Percentiles rank a stretch among this genome's conserved stretches.
Evolutionary conservation across 2,113 vertebrate genomes (phyloP).

Genomic region (Edolisoma coerulescens): DNA sequence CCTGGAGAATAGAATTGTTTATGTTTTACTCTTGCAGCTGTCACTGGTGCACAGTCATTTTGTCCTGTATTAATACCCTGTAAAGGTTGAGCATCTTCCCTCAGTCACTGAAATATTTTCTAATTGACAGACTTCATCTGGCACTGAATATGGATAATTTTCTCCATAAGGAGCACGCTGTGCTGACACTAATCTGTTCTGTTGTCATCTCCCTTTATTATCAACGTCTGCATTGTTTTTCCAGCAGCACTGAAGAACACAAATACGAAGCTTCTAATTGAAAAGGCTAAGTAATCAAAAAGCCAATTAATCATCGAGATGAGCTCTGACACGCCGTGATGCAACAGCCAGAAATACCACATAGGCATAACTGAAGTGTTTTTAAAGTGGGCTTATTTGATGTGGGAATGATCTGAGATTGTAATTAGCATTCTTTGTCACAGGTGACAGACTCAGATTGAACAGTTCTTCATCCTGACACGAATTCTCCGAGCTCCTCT

Average conservation of each 20-base stretch:
- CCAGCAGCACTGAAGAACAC: conserved; percentile 7
- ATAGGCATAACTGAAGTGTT: neutral
- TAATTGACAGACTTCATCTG: conserved; percentile 68
- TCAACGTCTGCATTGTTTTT: conserved; percentile 54
- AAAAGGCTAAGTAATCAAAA: conserved; percentile 71
- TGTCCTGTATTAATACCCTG: conserved; percentile 38
- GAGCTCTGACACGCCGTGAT: conserved; percentile 55
- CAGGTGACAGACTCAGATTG: conserved; percentile 42
- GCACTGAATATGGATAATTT: conserved; percentile 63
- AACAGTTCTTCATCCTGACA: conserved; percentile 8
- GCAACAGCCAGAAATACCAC: conserved; percentile 55
- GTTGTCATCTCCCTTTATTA: conserved; percentile 67
- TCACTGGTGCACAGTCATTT: conserved; percentile 3
- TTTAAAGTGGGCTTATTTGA: conserved; percentile 62
- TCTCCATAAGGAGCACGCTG: conserved; percentile 46
- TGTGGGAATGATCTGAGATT: conserved; percentile 60
- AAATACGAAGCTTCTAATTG: conserved; percentile 66
- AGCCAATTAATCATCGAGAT: conserved; percentile 76
- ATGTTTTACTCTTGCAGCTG: conserved; percentile 40
- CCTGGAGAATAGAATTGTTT: conserved; percentile 20
- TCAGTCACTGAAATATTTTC: conserved; percentile 49
- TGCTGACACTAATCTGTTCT: conserved; percentile 67
- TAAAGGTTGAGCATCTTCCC: conserved; percentile 58
- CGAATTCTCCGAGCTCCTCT: neutral
- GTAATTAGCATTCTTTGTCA: conserved; percentile 63